Evolutionary conservation across 2,113 vertebrate species (phyloP).

Genomic region (Myxocyprinus asiaticus): DNA sequence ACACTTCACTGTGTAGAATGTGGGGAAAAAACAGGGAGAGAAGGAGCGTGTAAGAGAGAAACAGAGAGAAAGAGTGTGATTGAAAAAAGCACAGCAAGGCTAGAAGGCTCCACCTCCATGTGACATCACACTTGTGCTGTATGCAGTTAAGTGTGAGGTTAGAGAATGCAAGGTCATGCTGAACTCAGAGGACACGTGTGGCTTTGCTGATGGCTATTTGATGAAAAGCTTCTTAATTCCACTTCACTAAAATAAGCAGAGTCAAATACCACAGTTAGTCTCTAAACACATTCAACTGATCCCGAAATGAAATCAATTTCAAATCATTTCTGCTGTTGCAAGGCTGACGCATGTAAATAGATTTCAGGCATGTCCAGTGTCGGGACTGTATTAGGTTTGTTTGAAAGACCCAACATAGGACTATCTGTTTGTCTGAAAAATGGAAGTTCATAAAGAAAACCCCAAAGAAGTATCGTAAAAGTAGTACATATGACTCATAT

Average conservation of each 20-base stretch:
- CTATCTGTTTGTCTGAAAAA: too few relatives aligned
- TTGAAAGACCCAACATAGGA: too few relatives aligned
- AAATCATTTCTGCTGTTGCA: constrained; percentile 2
- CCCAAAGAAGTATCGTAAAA: too few relatives aligned
- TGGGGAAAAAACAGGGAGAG: too few relatives aligned
- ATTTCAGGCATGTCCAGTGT: too few relatives aligned
- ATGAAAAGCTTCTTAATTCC: constrained; percentile 50
- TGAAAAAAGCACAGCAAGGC: constrained; percentile 5
- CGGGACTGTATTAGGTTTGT: too few relatives aligned
- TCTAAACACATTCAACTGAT: constrained; percentile 18
- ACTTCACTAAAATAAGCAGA: constrained; percentile 39
- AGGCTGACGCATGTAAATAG: too few relatives aligned
- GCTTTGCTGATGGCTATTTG: constrained; percentile 56
- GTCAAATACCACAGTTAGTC: constrained; percentile 5
- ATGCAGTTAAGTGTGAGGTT: not conserved
- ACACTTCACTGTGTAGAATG: too few relatives aligned
- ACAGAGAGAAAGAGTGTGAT: not conserved
- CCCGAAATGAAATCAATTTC: not conserved
- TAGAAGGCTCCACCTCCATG: not conserved
- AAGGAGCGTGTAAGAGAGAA: too few relatives aligned
- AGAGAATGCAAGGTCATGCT: not conserved
- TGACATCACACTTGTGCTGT: not conserved
- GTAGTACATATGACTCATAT: too few relatives aligned
- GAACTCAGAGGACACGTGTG: constrained; percentile 30
- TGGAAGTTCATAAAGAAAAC: too few relatives aligned